Conservation (phyloP, 2,888 invertebrate genomes). For the Heteromurus nitidus region DNA sequence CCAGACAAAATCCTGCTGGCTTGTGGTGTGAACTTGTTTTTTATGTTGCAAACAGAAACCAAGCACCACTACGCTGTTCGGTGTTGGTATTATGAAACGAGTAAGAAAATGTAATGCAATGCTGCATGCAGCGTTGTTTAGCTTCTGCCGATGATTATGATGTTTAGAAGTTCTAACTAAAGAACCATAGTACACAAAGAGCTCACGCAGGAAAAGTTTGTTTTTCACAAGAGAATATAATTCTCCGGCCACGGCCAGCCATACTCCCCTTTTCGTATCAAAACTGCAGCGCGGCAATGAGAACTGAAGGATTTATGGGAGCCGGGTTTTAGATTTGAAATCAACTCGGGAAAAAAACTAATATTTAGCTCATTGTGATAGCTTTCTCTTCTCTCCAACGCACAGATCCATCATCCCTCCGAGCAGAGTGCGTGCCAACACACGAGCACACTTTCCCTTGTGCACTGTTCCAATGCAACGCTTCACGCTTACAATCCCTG, state of each 20-base stretch:
- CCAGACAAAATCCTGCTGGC: too few relatives aligned
- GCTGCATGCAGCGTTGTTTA: too few relatives aligned
- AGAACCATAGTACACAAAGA: too few relatives aligned
- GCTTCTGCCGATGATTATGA: too few relatives aligned
- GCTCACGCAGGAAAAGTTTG: too few relatives aligned
- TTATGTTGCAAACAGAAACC: too few relatives aligned
- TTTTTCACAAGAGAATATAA: background rate
- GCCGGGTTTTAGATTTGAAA: conserved; percentile 34
- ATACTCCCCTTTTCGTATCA: too few relatives aligned
- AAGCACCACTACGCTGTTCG: too few relatives aligned
- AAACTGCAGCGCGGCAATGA: conserved; percentile 10
- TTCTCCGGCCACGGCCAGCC: background rate
- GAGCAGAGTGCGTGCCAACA: conserved; percentile 34
- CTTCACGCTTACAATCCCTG: conserved; percentile 4
- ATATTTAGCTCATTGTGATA: background rate
- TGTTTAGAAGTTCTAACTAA: too few relatives aligned
- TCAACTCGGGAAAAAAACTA: conserved; percentile 12
- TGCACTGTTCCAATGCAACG: conserved; percentile 51
- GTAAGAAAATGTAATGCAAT: too few relatives aligned
- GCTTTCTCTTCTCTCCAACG: conserved; percentile 19
- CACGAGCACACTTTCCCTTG: conserved; percentile 3
- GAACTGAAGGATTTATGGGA: conserved; percentile 56
- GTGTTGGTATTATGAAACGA: too few relatives aligned
- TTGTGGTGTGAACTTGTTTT: too few relatives aligned
- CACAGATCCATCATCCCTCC: background rate